phyloP scores from a whole-genome alignment of 2,113 vertebrate species.

The Myiopsitta monachus region DNA sequence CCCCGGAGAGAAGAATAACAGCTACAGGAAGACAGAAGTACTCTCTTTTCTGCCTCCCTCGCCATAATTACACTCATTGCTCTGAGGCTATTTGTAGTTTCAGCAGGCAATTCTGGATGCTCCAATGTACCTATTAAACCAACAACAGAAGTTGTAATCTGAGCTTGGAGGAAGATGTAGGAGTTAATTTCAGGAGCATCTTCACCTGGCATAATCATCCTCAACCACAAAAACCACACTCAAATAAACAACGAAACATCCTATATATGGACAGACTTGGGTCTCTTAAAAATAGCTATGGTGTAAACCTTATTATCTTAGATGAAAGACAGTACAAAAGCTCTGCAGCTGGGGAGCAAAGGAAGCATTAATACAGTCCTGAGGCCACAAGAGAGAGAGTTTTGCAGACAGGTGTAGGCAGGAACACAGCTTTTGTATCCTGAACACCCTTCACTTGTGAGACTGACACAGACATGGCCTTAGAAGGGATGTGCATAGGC shows the following conservation, averaged over 20 bases:
- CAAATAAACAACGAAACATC: neutral
- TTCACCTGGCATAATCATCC: neutral
- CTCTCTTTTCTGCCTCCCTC: conserved; percentile 16
- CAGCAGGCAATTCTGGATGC: conserved; percentile 38
- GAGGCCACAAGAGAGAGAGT: neutral
- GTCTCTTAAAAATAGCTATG: neutral
- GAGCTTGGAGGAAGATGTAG: conserved; percentile 28
- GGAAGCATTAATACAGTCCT: neutral
- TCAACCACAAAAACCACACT: conserved; percentile 10
- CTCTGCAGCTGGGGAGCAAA: neutral
- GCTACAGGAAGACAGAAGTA: neutral
- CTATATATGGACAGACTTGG: neutral
- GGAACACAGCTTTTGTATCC: neutral
- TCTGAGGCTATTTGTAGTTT: conserved; percentile 65
- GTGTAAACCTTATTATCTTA: neutral
- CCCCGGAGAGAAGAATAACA: conserved; percentile 20
- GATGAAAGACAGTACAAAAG: neutral
- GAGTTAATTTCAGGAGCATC: neutral
- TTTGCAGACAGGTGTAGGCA: neutral
- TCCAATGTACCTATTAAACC: conserved; percentile 59
- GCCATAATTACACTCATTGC: conserved; percentile 57
- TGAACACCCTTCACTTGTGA: neutral
- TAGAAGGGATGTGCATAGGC: neutral
- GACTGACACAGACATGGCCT: neutral
- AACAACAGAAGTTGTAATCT: conserved; percentile 10